Conservation (phyloP, 2,797 vertebrate species). For the Platalea minor region DNA sequence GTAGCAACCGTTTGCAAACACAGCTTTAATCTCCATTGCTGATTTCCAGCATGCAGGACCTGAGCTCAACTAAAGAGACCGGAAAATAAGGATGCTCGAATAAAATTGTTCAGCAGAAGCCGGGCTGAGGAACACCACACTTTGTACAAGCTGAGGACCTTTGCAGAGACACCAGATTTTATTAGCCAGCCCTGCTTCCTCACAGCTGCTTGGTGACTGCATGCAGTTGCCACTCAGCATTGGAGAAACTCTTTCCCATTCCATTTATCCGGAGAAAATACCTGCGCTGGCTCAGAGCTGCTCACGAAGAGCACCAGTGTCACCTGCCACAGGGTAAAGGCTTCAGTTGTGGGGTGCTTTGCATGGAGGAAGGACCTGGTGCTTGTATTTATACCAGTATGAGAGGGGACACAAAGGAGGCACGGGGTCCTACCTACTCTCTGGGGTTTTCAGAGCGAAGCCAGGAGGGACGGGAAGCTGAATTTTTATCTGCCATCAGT, state of each 20-base stretch:
- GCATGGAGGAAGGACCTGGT: background rate
- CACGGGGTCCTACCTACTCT: rapidly evolving
- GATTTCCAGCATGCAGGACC: background rate
- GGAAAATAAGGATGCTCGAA: background rate
- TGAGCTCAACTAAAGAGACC: background rate
- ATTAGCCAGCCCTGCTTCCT: background rate
- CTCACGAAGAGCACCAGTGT: background rate
- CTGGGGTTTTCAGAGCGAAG: background rate
- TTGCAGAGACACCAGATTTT: background rate
- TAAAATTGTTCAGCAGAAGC: background rate
- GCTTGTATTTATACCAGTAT: background rate
- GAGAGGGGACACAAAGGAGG: background rate
- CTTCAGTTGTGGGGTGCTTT: background rate
- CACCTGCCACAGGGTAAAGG: background rate
- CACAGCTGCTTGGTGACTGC: background rate
- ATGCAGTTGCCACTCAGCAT: background rate
- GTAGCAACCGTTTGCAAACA: background rate
- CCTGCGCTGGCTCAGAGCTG: background rate
- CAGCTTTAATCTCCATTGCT: background rate
- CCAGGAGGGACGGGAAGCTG: rapidly evolving
- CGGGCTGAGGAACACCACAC: rapidly evolving
- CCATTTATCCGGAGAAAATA: background rate
- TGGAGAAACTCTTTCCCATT: background rate
- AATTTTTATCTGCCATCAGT: background rate
- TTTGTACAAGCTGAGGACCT: background rate